Evolutionary conservation across 2,113 vertebrate species (phyloP).

Genomic region (Amblyopsis rosae): DNA sequence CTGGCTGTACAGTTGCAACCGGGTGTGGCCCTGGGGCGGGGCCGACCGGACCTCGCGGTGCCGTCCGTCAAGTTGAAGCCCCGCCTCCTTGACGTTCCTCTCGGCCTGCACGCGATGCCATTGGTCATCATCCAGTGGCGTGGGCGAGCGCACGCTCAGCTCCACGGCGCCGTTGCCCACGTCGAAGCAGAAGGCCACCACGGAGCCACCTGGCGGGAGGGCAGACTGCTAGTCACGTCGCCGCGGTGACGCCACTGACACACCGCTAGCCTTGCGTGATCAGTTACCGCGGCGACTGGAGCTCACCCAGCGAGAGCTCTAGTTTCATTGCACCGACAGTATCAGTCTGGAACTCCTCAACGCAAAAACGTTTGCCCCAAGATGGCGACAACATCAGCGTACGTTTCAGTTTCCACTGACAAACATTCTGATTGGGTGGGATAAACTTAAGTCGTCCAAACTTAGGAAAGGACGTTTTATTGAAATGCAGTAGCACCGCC

Average conservation of each 20-base stretch:
- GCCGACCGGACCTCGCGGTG: conserved; percentile 77
- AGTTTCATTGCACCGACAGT: too few species aligned
- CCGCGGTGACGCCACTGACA: not conserved
- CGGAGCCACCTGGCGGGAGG: conserved; percentile 74
- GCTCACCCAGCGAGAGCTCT: too few species aligned
- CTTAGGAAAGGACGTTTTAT: too few species aligned
- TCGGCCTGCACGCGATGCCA: conserved; percentile 92
- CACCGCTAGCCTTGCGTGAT: too few species aligned
- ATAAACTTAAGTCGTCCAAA: too few species aligned
- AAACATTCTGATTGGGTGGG: too few species aligned
- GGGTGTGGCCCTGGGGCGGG: conserved; percentile 83
- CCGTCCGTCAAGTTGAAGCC: conserved; percentile 85
- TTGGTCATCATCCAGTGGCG: conserved; percentile 86
- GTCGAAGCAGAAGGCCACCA: conserved; percentile 89
- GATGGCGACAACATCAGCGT: too few species aligned
- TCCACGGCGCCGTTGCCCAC: conserved; percentile 88
- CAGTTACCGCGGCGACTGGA: too few species aligned
- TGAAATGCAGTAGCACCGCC: too few species aligned
- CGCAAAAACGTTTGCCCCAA: too few species aligned
- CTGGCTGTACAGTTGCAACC: conserved; percentile 88
- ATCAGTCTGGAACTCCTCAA: not conserved
- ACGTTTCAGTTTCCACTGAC: too few species aligned
- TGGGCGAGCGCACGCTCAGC: conserved; percentile 79
- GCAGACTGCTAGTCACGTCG: not conserved
- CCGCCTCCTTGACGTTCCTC: conserved; percentile 90